A percentile compares a stretch with the other conserved stretches of the same genome.
These are phyloP conservation scores for Drosophila kanapiae DNA, from an alignment of 1,140 invertebrate species.

Conservation along the genomic window DNA sequence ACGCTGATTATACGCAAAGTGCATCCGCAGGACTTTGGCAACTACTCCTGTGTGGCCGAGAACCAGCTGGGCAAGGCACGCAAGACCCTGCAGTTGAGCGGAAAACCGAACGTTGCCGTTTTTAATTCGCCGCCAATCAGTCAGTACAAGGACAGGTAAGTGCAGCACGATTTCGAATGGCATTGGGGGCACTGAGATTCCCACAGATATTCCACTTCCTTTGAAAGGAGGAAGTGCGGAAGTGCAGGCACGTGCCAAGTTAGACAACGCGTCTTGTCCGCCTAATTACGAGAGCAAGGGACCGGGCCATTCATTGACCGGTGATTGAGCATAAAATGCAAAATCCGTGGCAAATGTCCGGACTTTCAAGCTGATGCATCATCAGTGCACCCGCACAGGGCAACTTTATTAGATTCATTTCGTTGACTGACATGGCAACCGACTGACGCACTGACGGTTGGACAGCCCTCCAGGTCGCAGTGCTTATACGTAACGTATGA, in stretches of 20 bases:
- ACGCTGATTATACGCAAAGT: constrained; percentile 89
- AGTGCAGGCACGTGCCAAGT: constrained; percentile 16
- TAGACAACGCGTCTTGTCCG: background rate
- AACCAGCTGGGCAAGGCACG: constrained; percentile 88
- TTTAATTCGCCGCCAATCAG: constrained; percentile 88
- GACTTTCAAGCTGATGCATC: constrained; percentile 13
- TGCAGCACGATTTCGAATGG: background rate
- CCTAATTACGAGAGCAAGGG: constrained; percentile 20
- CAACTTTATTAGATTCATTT: constrained; percentile 80
- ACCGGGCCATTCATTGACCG: background rate
- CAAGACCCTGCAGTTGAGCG: constrained; percentile 88
- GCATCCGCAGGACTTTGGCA: constrained; percentile 89
- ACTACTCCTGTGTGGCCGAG: constrained; percentile 89
- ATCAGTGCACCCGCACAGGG: constrained; percentile 20
- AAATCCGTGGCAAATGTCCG: constrained; percentile 30
- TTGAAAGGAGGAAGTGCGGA: too few relatives aligned
- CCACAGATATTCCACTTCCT: background rate
- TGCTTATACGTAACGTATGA: constrained; percentile 80
- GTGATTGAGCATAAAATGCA: constrained; percentile 49
- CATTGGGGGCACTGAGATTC: background rate
- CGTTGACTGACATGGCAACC: constrained; percentile 64
- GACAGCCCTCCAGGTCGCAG: constrained; percentile 25
- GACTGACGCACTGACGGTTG: constrained; percentile 6
- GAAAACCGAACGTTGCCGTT: constrained; percentile 88
- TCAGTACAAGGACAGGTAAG: constrained; percentile 87